Base-by-base conservation (phyloP, 2,113 vertebrate genomes). In the Choloepus hoffmanni region DNA sequence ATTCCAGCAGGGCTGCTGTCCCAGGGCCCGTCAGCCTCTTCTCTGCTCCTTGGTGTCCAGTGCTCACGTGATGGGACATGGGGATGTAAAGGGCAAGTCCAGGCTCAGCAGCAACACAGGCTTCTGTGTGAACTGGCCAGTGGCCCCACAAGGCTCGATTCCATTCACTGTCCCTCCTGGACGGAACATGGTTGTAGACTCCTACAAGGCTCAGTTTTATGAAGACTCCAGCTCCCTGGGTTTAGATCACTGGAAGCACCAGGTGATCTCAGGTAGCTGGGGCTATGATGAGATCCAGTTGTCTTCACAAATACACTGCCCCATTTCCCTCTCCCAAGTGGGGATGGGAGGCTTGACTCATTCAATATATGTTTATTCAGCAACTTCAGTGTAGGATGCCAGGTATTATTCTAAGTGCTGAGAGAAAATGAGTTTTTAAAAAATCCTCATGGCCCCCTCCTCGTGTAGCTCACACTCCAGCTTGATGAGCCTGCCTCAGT, bases 371-470 rank as follows among this genome's bases (percentile, higher is more conserved):
- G 26, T 28, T 40, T 7, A 9, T 2, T 5, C 26, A 15, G 4
- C 48, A 9, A 11, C 58, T 19, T 0, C 30, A 5, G n/a, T 16
- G 7, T 45, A 6, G n/a, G 16, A 4, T 33, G 33, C 40, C 19
- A 28, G 24, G 53, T 30, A 18, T 23, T 21, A 4, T 4, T 24
- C n/a, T 33, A 28, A 2, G 18, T 45, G 43, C 70, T 40, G 33
- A 36, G 13, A 19, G 8, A 18, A 53, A 53, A 7, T 50, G 9
- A 28, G 48, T 5, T 7, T 6, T 19, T 7, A n/a, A 15, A 76
- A 14, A 8, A 73, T 16, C 3, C 0, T 28, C 45, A 4, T 43
- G 7, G 55, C 13, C 26, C n/a, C 50, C 2, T 4, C 7, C 19
- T 53, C 14, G 1, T 5, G 43, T 26, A 45, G 21, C 36, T n/a